Percentiles rank a stretch among this genome's conserved stretches.
Conservation (phyloP, 92 coral and sea anemone genomes). For the Desmophyllum pertusum region DNA sequence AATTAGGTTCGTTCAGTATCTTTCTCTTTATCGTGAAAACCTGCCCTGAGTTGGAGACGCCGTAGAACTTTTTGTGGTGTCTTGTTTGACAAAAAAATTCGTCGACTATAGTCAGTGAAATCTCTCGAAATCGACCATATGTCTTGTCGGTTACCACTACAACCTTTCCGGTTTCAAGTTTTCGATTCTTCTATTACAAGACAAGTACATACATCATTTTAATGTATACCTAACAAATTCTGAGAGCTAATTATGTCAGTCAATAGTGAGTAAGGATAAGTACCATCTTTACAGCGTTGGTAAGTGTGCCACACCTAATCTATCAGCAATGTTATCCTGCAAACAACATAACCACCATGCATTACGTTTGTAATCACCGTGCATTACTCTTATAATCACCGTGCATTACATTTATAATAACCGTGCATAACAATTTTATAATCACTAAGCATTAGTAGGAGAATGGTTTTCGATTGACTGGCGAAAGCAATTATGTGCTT, state of each 20-base stretch:
- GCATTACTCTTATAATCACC: neutral
- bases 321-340: slow-evolving; percentile 68
- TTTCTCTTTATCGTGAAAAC: no score
- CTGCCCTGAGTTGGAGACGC: no score
- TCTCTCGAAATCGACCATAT: no score
- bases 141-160: no score
- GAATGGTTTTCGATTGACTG: neutral
- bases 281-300: slow-evolving; percentile 26
- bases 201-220: neutral
- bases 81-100: no score
- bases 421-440: neutral
- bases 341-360: neutral
- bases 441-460: neutral
- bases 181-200: no score
- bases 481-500: neutral
- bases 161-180: no score
- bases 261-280: neutral
- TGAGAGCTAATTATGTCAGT: neutral
- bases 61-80: no score
- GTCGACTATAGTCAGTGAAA: no score
- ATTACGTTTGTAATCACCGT: neutral
- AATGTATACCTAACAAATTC: neutral
- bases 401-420: no score
- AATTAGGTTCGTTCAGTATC: no score
- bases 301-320: slow-evolving; percentile 57